A percentile compares a stretch with the other conserved stretches of the same genome.
These are phyloP conservation scores for Enteromius viviparus DNA, from an alignment of 2,797 vertebrate species.

Conservation along the genomic window DNA sequence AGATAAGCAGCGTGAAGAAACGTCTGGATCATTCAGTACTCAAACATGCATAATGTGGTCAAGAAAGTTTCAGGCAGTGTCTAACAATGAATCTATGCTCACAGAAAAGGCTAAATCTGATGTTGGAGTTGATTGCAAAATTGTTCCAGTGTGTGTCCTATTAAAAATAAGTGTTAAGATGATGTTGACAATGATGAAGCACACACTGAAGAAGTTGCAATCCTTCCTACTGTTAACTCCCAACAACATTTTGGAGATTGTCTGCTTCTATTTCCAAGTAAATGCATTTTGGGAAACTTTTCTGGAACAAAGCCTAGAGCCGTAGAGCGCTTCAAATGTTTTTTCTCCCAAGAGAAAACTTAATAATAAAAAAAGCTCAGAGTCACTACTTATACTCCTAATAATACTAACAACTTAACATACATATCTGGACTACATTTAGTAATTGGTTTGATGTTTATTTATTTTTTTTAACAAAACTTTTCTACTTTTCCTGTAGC, in stretches of 20 bases:
- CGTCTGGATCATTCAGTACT: neutral
- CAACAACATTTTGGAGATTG: neutral
- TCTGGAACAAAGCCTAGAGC: conserved; percentile 15
- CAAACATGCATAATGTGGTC: neutral
- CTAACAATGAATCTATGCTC: neutral
- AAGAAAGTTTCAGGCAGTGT: neutral
- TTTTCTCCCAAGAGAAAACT: conserved; percentile 14
- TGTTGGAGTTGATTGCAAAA: neutral
- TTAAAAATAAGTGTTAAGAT: conserved; percentile 2
- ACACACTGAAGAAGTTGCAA: neutral
- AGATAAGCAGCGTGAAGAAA: neutral
- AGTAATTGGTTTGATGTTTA: neutral
- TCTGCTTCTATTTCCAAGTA: neutral
- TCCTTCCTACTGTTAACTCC: neutral
- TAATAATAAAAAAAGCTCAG: neutral
- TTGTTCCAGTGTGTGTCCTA: neutral
- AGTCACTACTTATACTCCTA: neutral
- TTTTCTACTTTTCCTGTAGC: neutral
- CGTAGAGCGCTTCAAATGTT: neutral
- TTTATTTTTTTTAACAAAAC: neutral
- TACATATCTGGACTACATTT: neutral
- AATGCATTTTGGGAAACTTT: conserved; percentile 9
- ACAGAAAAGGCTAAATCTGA: neutral
- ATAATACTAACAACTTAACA: neutral
- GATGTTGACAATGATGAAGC: neutral